Evolutionary conservation across 2,797 vertebrate species (phyloP).

Genomic region (Gallinago solitaria): DNA sequence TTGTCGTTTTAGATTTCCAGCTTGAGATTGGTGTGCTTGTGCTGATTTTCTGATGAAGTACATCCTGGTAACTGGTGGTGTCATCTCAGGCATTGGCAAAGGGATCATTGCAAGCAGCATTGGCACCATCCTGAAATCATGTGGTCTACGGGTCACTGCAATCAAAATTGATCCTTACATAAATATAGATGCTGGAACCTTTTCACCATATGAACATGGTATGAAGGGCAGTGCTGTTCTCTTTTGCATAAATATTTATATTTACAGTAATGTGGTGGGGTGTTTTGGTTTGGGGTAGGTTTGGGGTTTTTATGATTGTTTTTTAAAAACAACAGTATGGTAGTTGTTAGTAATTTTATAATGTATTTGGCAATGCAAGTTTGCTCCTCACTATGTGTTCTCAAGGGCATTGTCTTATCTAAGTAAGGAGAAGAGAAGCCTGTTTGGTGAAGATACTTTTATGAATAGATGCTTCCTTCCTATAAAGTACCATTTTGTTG

Average conservation of each 20-base stretch:
- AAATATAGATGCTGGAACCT: constrained; percentile 83
- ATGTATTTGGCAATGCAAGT: not conserved
- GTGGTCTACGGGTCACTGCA: constrained; percentile 80
- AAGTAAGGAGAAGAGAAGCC: not conserved
- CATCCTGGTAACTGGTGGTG: constrained; percentile 82
- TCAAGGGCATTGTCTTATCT: not conserved
- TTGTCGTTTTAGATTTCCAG: constrained; percentile 46
- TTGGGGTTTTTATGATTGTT: not conserved
- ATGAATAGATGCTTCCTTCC: not conserved
- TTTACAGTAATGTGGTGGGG: not conserved
- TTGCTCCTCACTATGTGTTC: not conserved
- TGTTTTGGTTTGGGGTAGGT: not conserved
- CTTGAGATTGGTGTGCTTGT: not conserved
- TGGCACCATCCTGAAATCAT: constrained; percentile 82
- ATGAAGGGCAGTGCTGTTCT: constrained; percentile 2
- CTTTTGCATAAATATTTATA: not conserved
- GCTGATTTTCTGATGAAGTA: constrained; percentile 79
- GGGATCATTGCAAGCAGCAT: constrained; percentile 84
- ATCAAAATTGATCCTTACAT: constrained; percentile 86
- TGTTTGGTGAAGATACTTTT: not conserved
- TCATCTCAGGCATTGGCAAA: constrained; percentile 83
- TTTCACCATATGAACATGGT: constrained; percentile 84
- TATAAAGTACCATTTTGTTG: not conserved
- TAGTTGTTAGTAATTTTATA: not conserved
- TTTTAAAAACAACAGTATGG: not conserved